Evolutionary conservation across 2,113 vertebrate genomes (phyloP), one percentile per base, ranked within the genome.

Genomic region (Cariama cristata): DNA sequence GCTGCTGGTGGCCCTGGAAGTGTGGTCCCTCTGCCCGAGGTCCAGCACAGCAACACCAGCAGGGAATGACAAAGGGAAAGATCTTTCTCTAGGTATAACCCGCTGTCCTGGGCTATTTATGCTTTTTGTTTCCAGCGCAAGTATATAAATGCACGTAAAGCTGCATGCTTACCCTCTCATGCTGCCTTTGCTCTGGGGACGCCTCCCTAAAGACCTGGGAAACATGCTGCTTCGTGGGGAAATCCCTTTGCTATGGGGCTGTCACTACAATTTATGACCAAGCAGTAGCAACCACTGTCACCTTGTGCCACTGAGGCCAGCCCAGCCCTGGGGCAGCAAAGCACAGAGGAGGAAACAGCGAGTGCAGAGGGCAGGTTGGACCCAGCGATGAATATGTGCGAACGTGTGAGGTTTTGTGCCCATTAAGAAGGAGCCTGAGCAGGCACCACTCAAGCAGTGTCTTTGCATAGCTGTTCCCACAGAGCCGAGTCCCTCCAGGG

Each of bases 391-490:
- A 69, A 76, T 5, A 8, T 18, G 40, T 60, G 73, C 6, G 32
- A 91, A 85, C 3, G 2, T 16, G 45, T 17, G 79, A 90, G 47
- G 60, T 27, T 72, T 81, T 85, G 80, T 89, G 88, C 88, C 93
- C 33, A 0, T 60, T 55, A 38, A 44, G 40, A 95, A 38, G 58
- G 28, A 94, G 86, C 69, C 86, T 44, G 56, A 59, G 50, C 45
- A 40, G 60, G 89, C 14, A 1, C 38, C 0, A 0, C 72, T 68
- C 8, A 1, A 96, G 86, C 83, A 64, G 58, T 26, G 68, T 52
- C 91, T 73, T 91, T 93, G 86, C 81, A 91, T n/a, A 94, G 95
- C 96, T 62, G 67, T 67, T 79, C 86, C 84, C 74, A 90, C 53
- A 76, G 69, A 96, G 66, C 80, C 2, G 1, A 53, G 42, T 84